Base-by-base conservation (phyloP, 2,888 invertebrate species). In the Synergus laeviventris region DNA sequence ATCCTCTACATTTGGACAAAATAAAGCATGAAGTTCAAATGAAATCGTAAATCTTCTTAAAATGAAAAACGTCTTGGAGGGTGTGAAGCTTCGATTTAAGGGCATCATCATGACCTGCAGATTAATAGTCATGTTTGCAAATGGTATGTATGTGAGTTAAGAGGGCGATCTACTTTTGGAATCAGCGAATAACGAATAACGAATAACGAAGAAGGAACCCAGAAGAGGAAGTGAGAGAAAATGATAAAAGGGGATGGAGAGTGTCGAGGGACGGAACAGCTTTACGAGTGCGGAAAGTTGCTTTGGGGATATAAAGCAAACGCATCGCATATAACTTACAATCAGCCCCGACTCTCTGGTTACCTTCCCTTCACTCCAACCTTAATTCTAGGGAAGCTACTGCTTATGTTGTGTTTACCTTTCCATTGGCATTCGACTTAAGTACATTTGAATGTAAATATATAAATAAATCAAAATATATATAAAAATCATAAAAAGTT, bases 241-340 rank as follows among this genome's bases (percentile, higher is more conserved):
- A 81, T 81, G 81, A 83, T 79, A 80, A 80, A 79, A 81, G 79
- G 80, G 78, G 80, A 77, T 79, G 82, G 82, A 83, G 81, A 82
- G 83, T 78, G 79, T 45, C 82, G 79, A 77, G 76, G 75, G 76
- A 77, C 81, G 76, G 76, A 82, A 85, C 84, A 87, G 88, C 89
- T 91, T 90, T 91, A 91, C 90, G 91, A 90, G 90, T 89, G 87
- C 88, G 86, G 87, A 91, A 90, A 89, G 88, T 89, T 88, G 88
- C 88, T 86, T 87, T 84, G 87, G 87, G 87, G 88, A 89, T 90
- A 90, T 90, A 90, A 90, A 90, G 89, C 88, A 89, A 89, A 83
- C 87, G 85, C 86, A 85, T 88, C 88, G 86, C 87, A 88, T 90
- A 91, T 91, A 91, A 91, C 90, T 91, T 90, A 90, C 91, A 91